Evolutionary conservation across 2,888 invertebrate species (phyloP).

Genomic region (Pecten maximus): DNA sequence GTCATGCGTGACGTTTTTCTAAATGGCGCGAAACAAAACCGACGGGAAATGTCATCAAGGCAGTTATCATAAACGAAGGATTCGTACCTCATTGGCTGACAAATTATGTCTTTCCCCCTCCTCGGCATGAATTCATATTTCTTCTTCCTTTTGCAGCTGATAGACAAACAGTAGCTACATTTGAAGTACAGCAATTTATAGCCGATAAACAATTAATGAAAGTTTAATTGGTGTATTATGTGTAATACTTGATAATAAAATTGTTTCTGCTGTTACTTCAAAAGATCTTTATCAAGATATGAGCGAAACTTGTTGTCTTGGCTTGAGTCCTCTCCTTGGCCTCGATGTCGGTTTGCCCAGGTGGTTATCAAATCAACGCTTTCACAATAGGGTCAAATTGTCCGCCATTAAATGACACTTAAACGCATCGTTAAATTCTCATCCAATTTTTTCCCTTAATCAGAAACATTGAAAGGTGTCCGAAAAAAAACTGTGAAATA

Average conservation of each 20-base stretch:
- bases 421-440: background rate
- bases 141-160: background rate
- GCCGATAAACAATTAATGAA: background rate
- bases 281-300: background rate
- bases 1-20: constrained; percentile 18
- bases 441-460: constrained; percentile 7
- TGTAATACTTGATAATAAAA: constrained; percentile 16
- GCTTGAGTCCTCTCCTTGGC: background rate
- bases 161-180: background rate
- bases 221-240: background rate
- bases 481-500: background rate
- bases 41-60: background rate
- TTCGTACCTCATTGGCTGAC: too few relatives aligned
- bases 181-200: background rate
- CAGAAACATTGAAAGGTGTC: constrained; percentile 4
- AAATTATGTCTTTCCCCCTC: background rate
- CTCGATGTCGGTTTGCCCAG: background rate
- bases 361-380: constrained; percentile 1
- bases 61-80: too few relatives aligned
- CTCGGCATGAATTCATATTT: background rate
- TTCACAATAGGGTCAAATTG: background rate
- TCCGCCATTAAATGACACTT: constrained; percentile 1
- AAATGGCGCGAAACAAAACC: constrained; percentile 15
- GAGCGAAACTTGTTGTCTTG: background rate
- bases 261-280: background rate